Conservation (phyloP, 2,797 vertebrate genomes). For the Morus bassanus region DNA sequence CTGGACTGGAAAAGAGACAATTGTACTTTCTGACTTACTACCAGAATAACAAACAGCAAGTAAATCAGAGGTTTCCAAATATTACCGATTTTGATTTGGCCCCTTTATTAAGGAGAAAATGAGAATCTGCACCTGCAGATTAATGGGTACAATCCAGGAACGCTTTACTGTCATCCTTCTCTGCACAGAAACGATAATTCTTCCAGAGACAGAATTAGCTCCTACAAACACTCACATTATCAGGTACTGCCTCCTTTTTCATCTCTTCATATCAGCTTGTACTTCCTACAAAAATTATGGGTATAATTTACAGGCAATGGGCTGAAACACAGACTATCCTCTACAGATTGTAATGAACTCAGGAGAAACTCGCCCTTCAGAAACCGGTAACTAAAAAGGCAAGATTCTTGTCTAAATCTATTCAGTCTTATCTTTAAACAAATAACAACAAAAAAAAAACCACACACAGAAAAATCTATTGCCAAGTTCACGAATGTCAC, state of each 20-base stretch:
- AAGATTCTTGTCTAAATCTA: background rate
- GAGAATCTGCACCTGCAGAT: background rate
- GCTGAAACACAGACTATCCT: background rate
- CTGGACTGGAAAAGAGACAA: background rate
- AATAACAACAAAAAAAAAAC: background rate
- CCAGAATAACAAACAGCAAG: background rate
- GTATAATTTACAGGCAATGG: background rate
- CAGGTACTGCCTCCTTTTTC: background rate
- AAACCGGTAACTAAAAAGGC: accelerated
- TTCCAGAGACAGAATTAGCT: background rate
- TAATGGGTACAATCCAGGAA: background rate
- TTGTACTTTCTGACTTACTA: background rate
- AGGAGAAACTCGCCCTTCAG: background rate
- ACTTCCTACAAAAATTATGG: background rate
- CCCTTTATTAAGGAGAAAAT: background rate
- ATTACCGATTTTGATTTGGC: background rate
- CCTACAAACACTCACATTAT: background rate
- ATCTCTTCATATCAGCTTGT: background rate
- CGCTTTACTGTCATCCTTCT: background rate
- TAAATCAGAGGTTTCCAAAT: background rate
- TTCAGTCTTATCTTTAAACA: background rate
- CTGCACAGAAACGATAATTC: background rate
- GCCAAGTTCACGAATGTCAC: background rate
- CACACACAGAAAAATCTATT: background rate
- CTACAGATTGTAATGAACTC: background rate